Percentiles rank a stretch among this genome's conserved stretches.
These are phyloP conservation scores for Coelopa frigida DNA, from an alignment of 1,140 invertebrate genomes.

Conservation along the genomic window DNA sequence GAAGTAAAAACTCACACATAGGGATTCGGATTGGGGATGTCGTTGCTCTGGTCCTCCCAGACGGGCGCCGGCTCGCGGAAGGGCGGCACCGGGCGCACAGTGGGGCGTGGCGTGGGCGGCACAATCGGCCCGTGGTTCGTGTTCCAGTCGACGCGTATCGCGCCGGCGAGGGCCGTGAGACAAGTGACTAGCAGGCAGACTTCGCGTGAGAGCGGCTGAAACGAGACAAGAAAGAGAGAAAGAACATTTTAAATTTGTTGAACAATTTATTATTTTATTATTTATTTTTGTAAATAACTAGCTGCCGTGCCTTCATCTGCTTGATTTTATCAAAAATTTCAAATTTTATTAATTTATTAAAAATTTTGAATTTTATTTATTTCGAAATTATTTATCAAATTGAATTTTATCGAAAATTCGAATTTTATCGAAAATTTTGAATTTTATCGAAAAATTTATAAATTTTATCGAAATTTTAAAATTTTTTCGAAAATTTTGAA, in stretches of 20 bases:
- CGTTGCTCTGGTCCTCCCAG: constrained; percentile 51
- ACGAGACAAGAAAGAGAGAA: not conserved
- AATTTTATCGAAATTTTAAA: too few relatives aligned
- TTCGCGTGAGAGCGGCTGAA: constrained; percentile 5
- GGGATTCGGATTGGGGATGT: constrained; percentile 52
- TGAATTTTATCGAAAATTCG: too few relatives aligned
- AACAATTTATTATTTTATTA: too few relatives aligned
- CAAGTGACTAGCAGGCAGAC: constrained; percentile 33
- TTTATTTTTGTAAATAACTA: too few relatives aligned
- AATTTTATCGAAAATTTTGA: too few relatives aligned
- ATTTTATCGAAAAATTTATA: too few relatives aligned
- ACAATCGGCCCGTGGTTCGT: constrained; percentile 52
- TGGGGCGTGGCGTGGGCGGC: constrained; percentile 48
- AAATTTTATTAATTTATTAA: too few relatives aligned
- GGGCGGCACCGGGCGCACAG: constrained; percentile 44
- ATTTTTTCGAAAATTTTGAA: too few relatives aligned
- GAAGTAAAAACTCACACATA: constrained; percentile 47
- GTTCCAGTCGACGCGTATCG: constrained; percentile 45
- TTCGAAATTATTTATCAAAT: too few relatives aligned
- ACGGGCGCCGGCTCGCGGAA: constrained; percentile 50
- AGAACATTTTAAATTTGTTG: not conserved
- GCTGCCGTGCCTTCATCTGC: too few relatives aligned
- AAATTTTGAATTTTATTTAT: too few relatives aligned
- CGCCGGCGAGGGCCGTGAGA: constrained; percentile 18
- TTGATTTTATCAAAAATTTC: too few relatives aligned